Base-by-base conservation (phyloP, 2,888 invertebrate species). In the Ceraclea dissimilis region DNA sequence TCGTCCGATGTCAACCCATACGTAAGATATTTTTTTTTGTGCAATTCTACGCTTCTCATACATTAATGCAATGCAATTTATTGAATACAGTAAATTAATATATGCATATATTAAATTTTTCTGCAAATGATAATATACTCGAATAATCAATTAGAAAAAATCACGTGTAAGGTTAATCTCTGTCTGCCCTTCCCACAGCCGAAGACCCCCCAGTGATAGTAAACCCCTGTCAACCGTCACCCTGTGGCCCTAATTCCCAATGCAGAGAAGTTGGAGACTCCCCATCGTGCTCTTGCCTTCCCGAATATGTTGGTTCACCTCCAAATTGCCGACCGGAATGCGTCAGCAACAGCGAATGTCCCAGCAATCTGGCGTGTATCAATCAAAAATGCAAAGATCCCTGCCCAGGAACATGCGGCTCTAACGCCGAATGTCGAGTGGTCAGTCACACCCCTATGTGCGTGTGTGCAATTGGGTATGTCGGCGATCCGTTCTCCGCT, bases 311-410 rank as follows among this genome's bases (percentile, higher is more conserved):
- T 51, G 90, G 90, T 54, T 84, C 81, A 63, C 90, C 90, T 51
- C 89, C 89, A 31, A 80, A 82, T 50, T 90, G 89, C 65, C 78
- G 88, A 63, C 86, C 88, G 4, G 89, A 90, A 70, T 91, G 91
- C 69, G 81, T 83, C 8, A 82, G 82, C 13, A 90, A 86, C 67
- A 78, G 85, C 2, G 90, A 91, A 68, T 92, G 92, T 71, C 71
- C 82, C 4, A 74, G 83, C 26, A 83, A 83, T 63, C 81, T 83
- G 66, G 88, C 90, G 16, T 92, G 92, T 66, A 83, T 83, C 64
- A 88, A 87, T 68, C 86, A 88, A 65, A 86, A 86, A 72, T 92
- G 92, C 68, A 73, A 83, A 50, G 81, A 91, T 71, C 90, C 90
- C 16, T 91, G 88, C 65, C 81, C 80, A 47, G 90, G 88, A 58